Evolutionary conservation across 2,888 invertebrate species (phyloP), one percentile per base, ranked within the genome.

Genomic region (Synergus umbraculus): DNA sequence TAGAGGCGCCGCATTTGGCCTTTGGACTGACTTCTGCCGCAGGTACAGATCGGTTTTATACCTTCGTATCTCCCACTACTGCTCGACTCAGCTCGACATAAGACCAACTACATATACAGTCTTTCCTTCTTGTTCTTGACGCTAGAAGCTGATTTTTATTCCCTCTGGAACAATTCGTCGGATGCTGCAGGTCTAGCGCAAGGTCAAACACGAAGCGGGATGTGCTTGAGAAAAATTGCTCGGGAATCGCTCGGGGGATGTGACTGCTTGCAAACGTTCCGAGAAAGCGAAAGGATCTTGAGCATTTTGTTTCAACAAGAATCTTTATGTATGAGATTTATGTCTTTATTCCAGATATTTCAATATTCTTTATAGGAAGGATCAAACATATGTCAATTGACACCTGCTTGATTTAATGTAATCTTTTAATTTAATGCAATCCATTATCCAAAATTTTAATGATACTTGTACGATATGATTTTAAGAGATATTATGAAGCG

Each of bases 1-100:
- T 91, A 91, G 91, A 91, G 91, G 86, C 89, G 89, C 87, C 90
- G 88, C 89, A 91, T 89, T 87, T 89, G 90, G 90, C 89, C 89
- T 91, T 91, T 90, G 89, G 90, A 91, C 91, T 91, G 90, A 86
- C 89, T 90, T 85, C 86, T 85, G 86, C 85, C 86, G 86, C 85
- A 85, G 86, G 85, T 85, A 84, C 85, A 87, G 90, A 90, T 89
- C 89, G 88, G 88, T 89, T 91, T 91, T 91, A 91, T 91, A 90
- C 91, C 90, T 89, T 91, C 91, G 90, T 80, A 89, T 89, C 91
- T 89, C 91, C 91, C 91, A 90, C 89, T 85, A 83, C 87, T 79
- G 78, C 82, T 76, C 79, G 81, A 80, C 78, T 80, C 77, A 79
- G 83, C 76, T 80, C 80, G 84, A 81, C 80, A 29, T 29, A 29